Conservation (phyloP, 2,113 vertebrate species). For the Festucalex cinctus region DNA sequence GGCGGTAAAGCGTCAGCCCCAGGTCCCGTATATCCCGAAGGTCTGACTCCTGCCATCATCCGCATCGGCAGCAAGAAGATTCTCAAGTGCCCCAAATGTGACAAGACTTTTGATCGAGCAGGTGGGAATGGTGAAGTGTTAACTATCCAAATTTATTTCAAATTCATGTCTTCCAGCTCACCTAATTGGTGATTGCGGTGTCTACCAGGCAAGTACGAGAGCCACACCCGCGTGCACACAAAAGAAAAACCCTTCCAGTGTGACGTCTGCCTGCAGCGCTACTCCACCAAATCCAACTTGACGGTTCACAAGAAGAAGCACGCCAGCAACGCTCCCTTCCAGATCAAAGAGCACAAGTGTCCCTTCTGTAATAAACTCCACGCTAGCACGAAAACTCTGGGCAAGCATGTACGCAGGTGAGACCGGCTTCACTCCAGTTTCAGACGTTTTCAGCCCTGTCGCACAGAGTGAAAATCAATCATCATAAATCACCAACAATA, state of each 20-base stretch:
- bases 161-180: not conserved
- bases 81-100: constrained; percentile 92
- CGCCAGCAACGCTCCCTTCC: constrained; percentile 79
- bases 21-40: constrained; percentile 75
- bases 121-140: constrained; percentile 70
- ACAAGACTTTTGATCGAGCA: constrained; percentile 94
- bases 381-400: constrained; percentile 94
- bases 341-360: constrained; percentile 95
- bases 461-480: too few relatives aligned
- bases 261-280: constrained; percentile 93
- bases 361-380: constrained; percentile 93
- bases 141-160: too few relatives aligned
- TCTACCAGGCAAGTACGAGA: constrained; percentile 89
- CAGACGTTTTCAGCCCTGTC: too few relatives aligned
- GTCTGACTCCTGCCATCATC: constrained; percentile 83
- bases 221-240: constrained; percentile 93
- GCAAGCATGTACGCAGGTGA: constrained; percentile 90
- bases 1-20: constrained; percentile 14
- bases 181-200: not conserved
- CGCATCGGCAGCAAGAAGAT: constrained; percentile 85
- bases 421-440: constrained; percentile 26
- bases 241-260: constrained; percentile 98
- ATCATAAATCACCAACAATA: too few relatives aligned
- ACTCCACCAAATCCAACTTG: constrained; percentile 98
- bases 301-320: constrained; percentile 96